phyloP scores from a whole-genome alignment of 2,113 vertebrate species.

The Speoplatyrhinus poulsoni region DNA sequence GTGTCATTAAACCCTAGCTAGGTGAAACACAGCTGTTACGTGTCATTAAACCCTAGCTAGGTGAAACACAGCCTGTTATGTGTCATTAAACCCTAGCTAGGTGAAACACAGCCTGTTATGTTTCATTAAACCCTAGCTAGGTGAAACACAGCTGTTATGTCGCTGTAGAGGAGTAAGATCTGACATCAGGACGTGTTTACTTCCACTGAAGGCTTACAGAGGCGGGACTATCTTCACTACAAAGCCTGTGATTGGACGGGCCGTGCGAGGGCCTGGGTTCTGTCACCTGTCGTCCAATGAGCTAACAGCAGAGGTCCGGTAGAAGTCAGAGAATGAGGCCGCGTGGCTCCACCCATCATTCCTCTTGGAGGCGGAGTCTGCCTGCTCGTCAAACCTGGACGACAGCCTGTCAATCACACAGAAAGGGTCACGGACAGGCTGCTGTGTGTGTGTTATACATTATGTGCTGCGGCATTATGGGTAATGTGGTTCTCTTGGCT shows the following conservation, averaged over 20 bases:
- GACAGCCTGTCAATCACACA: slow-evolving; percentile 74
- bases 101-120: too few relatives aligned
- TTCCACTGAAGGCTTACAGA: neutral
- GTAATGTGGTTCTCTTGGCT: too few relatives aligned
- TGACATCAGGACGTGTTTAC: too few relatives aligned
- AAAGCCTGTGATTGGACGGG: neutral
- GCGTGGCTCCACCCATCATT: slow-evolving; percentile 83
- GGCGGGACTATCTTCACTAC: neutral
- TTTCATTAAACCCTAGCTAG: too few relatives aligned
- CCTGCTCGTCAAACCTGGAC: slow-evolving; percentile 73
- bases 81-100: too few relatives aligned
- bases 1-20: too few relatives aligned
- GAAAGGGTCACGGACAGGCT: neutral
- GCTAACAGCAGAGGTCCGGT: slow-evolving; percentile 70
- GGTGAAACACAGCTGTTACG: too few relatives aligned
- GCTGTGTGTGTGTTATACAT: neutral
- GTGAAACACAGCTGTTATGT: too few relatives aligned
- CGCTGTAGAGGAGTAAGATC: too few relatives aligned
- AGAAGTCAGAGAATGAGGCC: slow-evolving; percentile 75
- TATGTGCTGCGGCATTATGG: neutral
- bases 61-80: too few relatives aligned
- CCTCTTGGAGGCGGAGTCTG: slow-evolving; percentile 81
- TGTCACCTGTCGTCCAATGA: slow-evolving; percentile 82
- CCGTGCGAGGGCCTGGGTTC: neutral
- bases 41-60: too few relatives aligned